Base-by-base conservation (phyloP, 2,797 vertebrate species). In the Emys orbicularis region DNA sequence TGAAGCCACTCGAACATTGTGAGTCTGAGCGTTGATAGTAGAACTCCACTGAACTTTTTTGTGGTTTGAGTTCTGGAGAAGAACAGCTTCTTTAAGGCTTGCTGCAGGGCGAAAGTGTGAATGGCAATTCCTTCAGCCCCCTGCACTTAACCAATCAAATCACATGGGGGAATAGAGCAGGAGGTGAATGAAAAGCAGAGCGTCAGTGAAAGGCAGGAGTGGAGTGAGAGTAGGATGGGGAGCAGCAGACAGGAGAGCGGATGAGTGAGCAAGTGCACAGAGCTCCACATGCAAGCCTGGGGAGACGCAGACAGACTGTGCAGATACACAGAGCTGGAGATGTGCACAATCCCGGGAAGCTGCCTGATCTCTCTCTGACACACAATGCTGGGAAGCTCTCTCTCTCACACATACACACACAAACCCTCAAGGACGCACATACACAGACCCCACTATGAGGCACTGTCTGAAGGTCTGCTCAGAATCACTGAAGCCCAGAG, bases 71-170 rank as follows among this genome's bases (percentile, higher is more conserved):
- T 1, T 2, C 8, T 57, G 50, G 27, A 34, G 19, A 25, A 29
- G 52, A 25, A 0, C 8, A 1, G 0, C 5, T 5, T 10, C 5
- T 15, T 8, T 0, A 10, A 25, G 37, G 6, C 15, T 79, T n/a
- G 68, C 41, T 90, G 83, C 12, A 41, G 47, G 19, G 0, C 2
- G 0, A 3, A 37, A 80, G 10, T 1, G 0, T 3, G 27, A 34
- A 5, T 3, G 27, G 21, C 21, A 47, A 25, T 3, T 49, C 21
- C 47, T 79, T 41, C 15, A 3, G 44, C 23, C 74, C 72, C 74
- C 27, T 49, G 74, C 7, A 3, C 4, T 6, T 31, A 47, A 8
- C 74, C 25, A 15, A 8, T 77, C 44, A 77, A 23, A 77, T 77
- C 25, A 29, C 74, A 16, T 13, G 6, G 8, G 23, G 74, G 44